These are phyloP conservation scores for Troilus luridus DNA, from an alignment of 2,888 invertebrate genomes.

Conservation along the genomic window DNA sequence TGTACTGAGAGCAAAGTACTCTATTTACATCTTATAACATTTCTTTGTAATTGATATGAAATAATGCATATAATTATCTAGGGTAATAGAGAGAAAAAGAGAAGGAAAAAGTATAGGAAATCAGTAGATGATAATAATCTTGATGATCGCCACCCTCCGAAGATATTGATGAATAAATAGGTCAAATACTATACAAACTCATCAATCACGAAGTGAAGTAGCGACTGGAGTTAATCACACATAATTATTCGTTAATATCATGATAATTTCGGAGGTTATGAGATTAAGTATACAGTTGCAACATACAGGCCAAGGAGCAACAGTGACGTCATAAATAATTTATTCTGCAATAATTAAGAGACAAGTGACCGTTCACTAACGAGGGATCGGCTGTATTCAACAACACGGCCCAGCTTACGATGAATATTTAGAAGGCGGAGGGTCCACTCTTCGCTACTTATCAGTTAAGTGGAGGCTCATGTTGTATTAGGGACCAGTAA, in stretches of 20 bases:
- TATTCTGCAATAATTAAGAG: neutral
- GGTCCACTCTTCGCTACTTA: conserved; percentile 17
- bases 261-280: neutral
- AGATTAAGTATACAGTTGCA: neutral
- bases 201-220: too few relatives aligned
- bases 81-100: too few relatives aligned
- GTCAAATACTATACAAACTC: too few relatives aligned
- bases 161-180: too few relatives aligned
- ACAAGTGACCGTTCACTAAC: conserved; percentile 45
- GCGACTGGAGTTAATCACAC: too few relatives aligned
- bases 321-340: conserved; percentile 2
- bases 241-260: neutral
- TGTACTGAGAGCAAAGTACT: too few relatives aligned
- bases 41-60: too few relatives aligned
- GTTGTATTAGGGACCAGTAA: neutral
- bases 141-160: too few relatives aligned
- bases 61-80: too few relatives aligned
- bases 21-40: too few relatives aligned
- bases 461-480: neutral
- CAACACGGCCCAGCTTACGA: conserved; percentile 5
- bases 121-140: too few relatives aligned
- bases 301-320: neutral
- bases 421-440: conserved; percentile 20
- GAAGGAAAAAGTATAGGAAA: too few relatives aligned
- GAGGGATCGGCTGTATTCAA: conserved; percentile 1